Conservation (phyloP, 2,113 vertebrate genomes). For the Benthochromis sp. region DNA sequence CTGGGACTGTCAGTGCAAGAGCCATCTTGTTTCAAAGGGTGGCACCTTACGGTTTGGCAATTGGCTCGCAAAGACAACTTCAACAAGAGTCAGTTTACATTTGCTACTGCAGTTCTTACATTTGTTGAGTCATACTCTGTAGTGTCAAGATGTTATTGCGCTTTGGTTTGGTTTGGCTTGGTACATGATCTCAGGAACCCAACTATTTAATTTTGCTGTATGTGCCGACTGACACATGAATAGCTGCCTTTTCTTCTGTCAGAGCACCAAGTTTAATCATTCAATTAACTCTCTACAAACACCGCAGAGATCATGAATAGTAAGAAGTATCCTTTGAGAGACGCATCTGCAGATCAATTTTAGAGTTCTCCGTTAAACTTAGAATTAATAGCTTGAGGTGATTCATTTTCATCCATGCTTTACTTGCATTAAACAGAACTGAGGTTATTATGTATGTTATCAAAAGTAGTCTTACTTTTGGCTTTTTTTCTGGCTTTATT, state of each 20-base stretch:
- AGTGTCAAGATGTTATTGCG: neutral
- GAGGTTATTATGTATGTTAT: neutral
- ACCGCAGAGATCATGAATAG: neutral
- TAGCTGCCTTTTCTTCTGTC: neutral
- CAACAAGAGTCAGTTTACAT: conserved; percentile 5
- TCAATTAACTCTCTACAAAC: neutral
- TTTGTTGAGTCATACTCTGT: neutral
- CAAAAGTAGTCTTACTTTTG: neutral
- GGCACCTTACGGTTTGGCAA: conserved; percentile 28
- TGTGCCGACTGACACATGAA: neutral
- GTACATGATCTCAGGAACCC: neutral
- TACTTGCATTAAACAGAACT: neutral
- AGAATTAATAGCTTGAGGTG: neutral
- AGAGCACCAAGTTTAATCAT: neutral
- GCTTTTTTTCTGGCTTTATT: neutral
- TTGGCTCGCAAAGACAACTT: conserved; percentile 23
- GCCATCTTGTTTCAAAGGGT: conserved; percentile 52
- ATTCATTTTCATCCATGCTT: neutral
- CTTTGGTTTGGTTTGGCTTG: neutral
- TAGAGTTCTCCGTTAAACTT: neutral
- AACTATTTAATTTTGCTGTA: neutral
- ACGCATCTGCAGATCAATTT: neutral
- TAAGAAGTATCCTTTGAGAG: neutral
- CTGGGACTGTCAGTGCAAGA: conserved; percentile 51
- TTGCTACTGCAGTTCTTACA: neutral